A percentile compares a stretch with the other conserved stretches of the same genome.
Evolutionary conservation across 2,888 invertebrate genomes (phyloP).

Genomic region (Sussaba pulchella): DNA sequence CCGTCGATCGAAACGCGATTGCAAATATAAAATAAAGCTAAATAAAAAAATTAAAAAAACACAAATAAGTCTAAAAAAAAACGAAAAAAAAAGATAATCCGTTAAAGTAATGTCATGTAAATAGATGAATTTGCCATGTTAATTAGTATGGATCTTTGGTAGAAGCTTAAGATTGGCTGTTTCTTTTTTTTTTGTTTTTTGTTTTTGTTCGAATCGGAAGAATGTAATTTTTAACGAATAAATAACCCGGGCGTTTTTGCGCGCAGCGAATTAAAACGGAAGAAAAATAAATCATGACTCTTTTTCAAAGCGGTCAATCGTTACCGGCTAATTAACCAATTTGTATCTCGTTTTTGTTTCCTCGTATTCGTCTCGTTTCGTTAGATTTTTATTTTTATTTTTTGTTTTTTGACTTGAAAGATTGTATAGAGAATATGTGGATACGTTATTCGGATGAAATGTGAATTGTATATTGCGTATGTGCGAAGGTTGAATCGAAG

Average conservation of each 20-base stretch:
- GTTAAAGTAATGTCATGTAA: constrained; percentile 68
- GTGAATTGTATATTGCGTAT: constrained; percentile 66
- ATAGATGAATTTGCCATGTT: constrained; percentile 67
- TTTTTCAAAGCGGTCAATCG: constrained; percentile 49
- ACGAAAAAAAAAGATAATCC: constrained; percentile 32
- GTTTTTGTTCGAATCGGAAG: constrained; percentile 39
- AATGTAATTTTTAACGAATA: constrained; percentile 59
- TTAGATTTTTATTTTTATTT: constrained; percentile 39
- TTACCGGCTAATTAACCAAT: constrained; percentile 46
- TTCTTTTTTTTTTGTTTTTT: constrained; percentile 14
- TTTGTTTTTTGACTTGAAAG: constrained; percentile 50
- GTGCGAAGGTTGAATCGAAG: constrained; percentile 63
- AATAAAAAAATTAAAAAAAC: constrained; percentile 34
- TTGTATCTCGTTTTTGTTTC: constrained; percentile 24
- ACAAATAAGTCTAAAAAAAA: too few relatives aligned
- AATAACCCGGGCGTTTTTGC: constrained; percentile 38
- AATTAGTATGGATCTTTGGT: constrained; percentile 63
- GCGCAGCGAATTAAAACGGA: constrained; percentile 56
- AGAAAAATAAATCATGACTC: constrained; percentile 60
- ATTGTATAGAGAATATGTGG: constrained; percentile 49
- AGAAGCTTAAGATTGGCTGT: constrained; percentile 56
- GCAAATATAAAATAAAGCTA: constrained; percentile 20
- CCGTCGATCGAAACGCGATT: constrained; percentile 44
- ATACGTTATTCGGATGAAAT: constrained; percentile 56
- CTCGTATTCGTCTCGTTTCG: constrained; percentile 22